phyloP scores from a whole-genome alignment of 2,797 vertebrate genomes.

The Sardinella longiceps region DNA sequence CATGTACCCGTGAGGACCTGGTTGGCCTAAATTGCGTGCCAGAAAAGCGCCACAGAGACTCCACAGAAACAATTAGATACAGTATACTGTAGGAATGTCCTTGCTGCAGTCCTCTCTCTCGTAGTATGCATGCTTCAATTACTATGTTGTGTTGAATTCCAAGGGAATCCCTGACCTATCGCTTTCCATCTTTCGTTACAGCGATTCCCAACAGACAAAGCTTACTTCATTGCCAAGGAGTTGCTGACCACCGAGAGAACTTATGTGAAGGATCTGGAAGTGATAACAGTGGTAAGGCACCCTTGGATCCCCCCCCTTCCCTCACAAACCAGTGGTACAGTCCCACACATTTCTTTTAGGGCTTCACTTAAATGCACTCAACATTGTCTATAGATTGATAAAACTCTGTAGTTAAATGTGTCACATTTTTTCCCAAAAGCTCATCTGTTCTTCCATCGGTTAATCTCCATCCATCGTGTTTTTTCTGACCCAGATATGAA shows the following conservation, averaged over 20 bases:
- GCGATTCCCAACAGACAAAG: conserved; percentile 93
- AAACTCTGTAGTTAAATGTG: not conserved
- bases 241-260: conserved; percentile 92
- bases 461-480: not conserved
- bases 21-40: conserved; percentile 2
- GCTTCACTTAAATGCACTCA: not conserved
- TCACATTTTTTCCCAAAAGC: conserved; percentile 1
- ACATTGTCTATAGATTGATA: not conserved
- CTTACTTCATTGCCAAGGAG: conserved; percentile 96
- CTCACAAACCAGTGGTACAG: not conserved
- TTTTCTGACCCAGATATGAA: not conserved
- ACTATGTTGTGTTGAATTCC: not conserved
- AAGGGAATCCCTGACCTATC: not conserved
- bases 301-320: not conserved
- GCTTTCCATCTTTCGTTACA: conserved; percentile 63
- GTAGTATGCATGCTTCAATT: not conserved
- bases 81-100: not conserved
- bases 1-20: not conserved
- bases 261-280: conserved; percentile 95
- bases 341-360: not conserved
- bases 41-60: conserved; percentile 15
- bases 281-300: conserved; percentile 85
- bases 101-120: not conserved
- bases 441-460: not conserved
- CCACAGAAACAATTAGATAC: not conserved